Evolutionary conservation across 2,797 vertebrate species (phyloP), one percentile per base, ranked within the genome.

Genomic region (Chelmon rostratus): DNA sequence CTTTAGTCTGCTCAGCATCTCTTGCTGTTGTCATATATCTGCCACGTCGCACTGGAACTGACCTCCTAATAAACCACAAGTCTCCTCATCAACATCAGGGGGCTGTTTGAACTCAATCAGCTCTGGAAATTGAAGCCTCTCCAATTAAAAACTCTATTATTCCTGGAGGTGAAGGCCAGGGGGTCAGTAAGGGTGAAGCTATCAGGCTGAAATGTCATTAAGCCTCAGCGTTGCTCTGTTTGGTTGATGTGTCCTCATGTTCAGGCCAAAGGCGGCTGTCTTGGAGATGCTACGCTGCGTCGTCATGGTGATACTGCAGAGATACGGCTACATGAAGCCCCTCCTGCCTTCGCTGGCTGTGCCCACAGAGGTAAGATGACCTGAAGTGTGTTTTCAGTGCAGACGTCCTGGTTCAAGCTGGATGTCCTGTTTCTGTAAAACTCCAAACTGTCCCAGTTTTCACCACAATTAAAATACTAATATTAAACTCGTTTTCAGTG

Each of bases 281-380:
- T 19, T 96, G 89, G 97, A 99, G 94, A 87, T 91, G 62, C 56
- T 95, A 0, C 95, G 96, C 65, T 99, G 97, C 42, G 86, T 91
- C 10, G 2, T 93, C 75, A 96, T 97, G 73, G 18, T 97, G 59
- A 79, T 44, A 1, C 63, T 96, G 66, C 91, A 86, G 75, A 85
- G 85, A 81, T 90, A 83, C 68, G 91, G 92, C 68, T 91, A 83
- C 65, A 19, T 97, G 73, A 94, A 88, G 42, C 90, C 91, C n/a
- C 82, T 88, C 3, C 35, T 95, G 72, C 83, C 94, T 28, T 83
- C 76, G 1, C 85, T 97, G 85, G 84, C 87, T 16, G 79, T 87
- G 50, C 80, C 87, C 47, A 95, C 92, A 49, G 92, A 97, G 95
- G 98, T 99, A 96, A 96, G 92, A 90, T 6, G 0, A 63, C 0